Evolutionary conservation across 2,888 invertebrate species (phyloP), one percentile per base, ranked within the genome.

Genomic region (Tiphia femorata): DNA sequence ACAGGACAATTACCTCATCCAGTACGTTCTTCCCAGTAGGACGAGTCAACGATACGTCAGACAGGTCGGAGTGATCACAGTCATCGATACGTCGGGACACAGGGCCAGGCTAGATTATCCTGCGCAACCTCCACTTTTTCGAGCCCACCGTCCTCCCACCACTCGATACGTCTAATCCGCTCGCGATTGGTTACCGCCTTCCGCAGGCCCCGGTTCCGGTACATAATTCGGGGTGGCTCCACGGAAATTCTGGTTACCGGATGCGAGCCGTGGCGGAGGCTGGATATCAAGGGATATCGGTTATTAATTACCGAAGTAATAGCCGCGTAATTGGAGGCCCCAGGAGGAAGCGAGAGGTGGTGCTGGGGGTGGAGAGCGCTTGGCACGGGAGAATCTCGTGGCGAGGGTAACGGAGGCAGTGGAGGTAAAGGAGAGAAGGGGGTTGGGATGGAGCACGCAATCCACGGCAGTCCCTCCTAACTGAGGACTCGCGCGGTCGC

Each of bases 301-400:
- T 73, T 76, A 76, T 76, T 75, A 76, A 76, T 76, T 76, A 75
- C 62, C 66, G 61, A 67, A 72, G 72, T 77, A 77, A 76, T 73
- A 69, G 68, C 69, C 68, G 55, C 62, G 70, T 75, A 75, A 76
- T 73, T 75, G 72, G 68, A 61, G 62, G 58, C 50, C 67, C 58
- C 64, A 29, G 12, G 55, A 38, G 69, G 54, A 49, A 37, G 19
- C 33, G 42, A 40, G n/a, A 20, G 2, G 14, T 33, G 25, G 41
- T 21, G 23, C 12, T 3, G 4, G 21, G 14, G 12, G 17, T 6
- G 41, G 23, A 37, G 53, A 17, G 21, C 23, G 40, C 33, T 41
- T 27, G 49, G 42, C 41, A 43, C 29, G 21, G 20, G 50, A 54
- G 35, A 35, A 21, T 14, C 51, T 37, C 14, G 14, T 16, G 10